Base-by-base conservation (phyloP, 2,113 vertebrate genomes). In the Anguilla japonica region DNA sequence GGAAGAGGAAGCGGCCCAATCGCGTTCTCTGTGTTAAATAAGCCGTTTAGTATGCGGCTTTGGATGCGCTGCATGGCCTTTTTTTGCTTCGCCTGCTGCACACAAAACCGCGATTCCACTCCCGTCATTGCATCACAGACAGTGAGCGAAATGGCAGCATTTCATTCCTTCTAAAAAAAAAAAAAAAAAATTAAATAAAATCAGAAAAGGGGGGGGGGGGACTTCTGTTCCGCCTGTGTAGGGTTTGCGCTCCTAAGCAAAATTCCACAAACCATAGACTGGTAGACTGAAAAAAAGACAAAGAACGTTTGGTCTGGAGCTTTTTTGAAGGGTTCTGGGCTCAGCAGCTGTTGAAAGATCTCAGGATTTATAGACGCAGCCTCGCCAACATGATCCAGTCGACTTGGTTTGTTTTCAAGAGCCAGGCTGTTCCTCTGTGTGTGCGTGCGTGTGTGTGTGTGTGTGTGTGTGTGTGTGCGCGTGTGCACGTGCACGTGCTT, bases 21-120 rank as follows among this genome's bases (percentile, higher is more conserved):
- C 71, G 8, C 81, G 88, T 89, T n/a, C 85, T 83, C 84, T 57
- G 20, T 75, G 43, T 53, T 56, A 89, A 41, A 81, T 40, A 79
- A 50, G 50, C 39, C 71, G n/a, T 41, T 85, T 79, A 79, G 53
- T 79, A 46, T 40, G 34, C 67, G 20, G 60, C 5, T 18, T 63
- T 63, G 60, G 60, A 63, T 22, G 20, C 18, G 18, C 60, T 22
- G 60, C 60, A 9, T 16, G 14, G 60, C 60, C 34, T 34, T 34
- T 63, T 13, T 63, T 63, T 22, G 60, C 60, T 22, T 63, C 60
- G 18, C 60, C 60, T 18, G 18, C 34, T 63, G 4, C 20, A 18
- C 20, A 18, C 20, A 13, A 63, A 22, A 63, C 60, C 18, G 15
- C 1, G 60, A 18, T 22, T 22, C 60, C 14, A 1, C 60, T 5